Evolutionary conservation across 35 echinoderm and acorn worm genomes (phyloP).

Genomic region (Apostichopus parvimensis): DNA sequence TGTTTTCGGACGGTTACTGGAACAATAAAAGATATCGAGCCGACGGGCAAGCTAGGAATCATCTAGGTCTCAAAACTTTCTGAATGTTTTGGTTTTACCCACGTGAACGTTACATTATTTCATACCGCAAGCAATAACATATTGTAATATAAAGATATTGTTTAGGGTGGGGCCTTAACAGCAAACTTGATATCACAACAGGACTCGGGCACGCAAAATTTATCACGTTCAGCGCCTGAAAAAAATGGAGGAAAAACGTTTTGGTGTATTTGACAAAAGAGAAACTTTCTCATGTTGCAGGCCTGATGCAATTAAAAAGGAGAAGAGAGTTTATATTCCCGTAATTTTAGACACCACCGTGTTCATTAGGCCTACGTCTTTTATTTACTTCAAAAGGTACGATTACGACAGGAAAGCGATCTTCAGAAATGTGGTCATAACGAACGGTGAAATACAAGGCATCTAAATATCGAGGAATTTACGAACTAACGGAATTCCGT

Average conservation of each 20-base stretch:
- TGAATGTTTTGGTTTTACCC: conserved; percentile 1
- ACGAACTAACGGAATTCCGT: conserved; percentile 45
- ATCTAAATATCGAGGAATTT: conserved; percentile 53
- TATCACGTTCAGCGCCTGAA: neutral
- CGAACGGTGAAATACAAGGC: conserved; percentile 46
- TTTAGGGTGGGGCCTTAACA: conserved; percentile 41
- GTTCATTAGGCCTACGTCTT: conserved; percentile 40
- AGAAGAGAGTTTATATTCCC: conserved; percentile 37
- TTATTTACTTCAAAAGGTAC: conserved; percentile 38
- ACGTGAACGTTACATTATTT: conserved; percentile 17
- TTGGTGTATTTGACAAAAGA: conserved; percentile 33
- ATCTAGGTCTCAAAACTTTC: neutral
- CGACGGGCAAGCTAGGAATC: neutral
- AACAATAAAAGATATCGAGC: too few relatives aligned
- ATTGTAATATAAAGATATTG: conserved; percentile 11
- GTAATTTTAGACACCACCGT: conserved; percentile 40
- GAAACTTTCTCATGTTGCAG: conserved; percentile 53
- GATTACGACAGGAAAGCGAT: conserved; percentile 52
- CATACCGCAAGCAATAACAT: conserved; percentile 35
- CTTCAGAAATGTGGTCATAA: conserved; percentile 33
- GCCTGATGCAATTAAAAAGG: conserved; percentile 55
- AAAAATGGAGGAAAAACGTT: neutral
- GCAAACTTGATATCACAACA: conserved; percentile 30
- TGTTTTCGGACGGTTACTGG: too few relatives aligned
- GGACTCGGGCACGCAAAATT: conserved; percentile 35